Percentiles rank a stretch among this genome's conserved stretches.
phyloP scores from a whole-genome alignment of 2,113 vertebrate genomes.

The Oreochromis tanganicae region DNA sequence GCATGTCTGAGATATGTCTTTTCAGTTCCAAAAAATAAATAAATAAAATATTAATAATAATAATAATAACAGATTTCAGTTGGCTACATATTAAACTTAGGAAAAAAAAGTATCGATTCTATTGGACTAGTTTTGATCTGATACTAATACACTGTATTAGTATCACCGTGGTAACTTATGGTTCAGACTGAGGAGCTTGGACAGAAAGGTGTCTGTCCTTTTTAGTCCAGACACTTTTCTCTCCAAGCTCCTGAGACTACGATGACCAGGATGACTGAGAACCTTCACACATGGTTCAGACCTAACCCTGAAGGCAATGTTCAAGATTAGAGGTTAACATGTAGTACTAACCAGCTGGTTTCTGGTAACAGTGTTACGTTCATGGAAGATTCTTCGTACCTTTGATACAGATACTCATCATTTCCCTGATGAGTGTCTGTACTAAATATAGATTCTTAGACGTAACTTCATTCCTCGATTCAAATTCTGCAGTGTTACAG shows the following conservation, averaged over 20 bases:
- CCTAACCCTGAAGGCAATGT: neutral
- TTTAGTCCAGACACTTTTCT: neutral
- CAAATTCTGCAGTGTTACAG: neutral
- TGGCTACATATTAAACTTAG: neutral
- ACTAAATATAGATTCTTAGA: neutral
- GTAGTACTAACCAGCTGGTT: neutral
- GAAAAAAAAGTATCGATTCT: too few species aligned
- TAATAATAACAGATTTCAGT: neutral
- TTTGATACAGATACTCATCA: neutral
- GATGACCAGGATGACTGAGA: neutral
- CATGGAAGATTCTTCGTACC: neutral
- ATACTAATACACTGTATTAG: too few species aligned
- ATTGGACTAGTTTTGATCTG: too few species aligned
- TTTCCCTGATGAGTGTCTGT: neutral
- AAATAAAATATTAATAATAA: neutral
- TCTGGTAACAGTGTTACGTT: neutral
- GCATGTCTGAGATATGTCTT: neutral
- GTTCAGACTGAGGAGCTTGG: too few species aligned
- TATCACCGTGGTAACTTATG: too few species aligned
- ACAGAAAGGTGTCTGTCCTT: neutral
- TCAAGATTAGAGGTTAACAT: neutral
- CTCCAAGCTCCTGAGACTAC: neutral
- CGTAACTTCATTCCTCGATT: fast-evolving
- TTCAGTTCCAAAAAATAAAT: neutral
- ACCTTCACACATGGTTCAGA: neutral